phyloP scores from a whole-genome alignment of 2,888 invertebrate species.

The Lithophane socia region DNA sequence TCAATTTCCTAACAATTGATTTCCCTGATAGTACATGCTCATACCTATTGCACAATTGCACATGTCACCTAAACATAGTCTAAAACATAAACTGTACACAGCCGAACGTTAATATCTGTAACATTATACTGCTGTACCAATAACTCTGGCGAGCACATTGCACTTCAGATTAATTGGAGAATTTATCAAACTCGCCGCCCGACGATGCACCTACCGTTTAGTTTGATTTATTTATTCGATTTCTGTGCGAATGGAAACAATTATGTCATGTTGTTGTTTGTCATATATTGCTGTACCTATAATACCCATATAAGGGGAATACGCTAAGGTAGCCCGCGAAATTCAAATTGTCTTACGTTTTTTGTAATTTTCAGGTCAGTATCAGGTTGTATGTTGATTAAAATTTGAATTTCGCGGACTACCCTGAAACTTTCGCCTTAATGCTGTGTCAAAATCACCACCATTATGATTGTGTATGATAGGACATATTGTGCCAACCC shows the following conservation, averaged over 20 bases:
- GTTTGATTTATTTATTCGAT: conserved; percentile 63
- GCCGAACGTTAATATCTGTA: conserved; percentile 43
- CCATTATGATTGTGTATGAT: background rate
- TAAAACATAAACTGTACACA: conserved; percentile 18
- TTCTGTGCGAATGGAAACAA: conserved; percentile 46
- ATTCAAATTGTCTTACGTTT: too few relatives aligned
- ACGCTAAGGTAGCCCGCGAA: too few relatives aligned
- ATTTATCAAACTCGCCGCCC: conserved; percentile 64
- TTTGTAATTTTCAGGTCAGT: too few relatives aligned
- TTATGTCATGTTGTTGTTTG: conserved; percentile 37
- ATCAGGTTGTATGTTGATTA: too few relatives aligned
- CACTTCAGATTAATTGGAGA: conserved; percentile 64
- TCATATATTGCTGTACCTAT: background rate
- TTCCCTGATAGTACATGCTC: background rate
- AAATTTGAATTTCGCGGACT: too few relatives aligned
- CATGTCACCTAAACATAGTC: conserved; percentile 4
- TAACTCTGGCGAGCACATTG: conserved; percentile 61
- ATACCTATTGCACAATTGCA: background rate
- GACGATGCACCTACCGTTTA: conserved; percentile 56
- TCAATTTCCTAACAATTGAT: too few relatives aligned
- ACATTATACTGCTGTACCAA: conserved; percentile 45
- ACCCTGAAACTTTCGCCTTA: too few relatives aligned
- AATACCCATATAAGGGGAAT: background rate
- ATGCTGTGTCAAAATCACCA: background rate
- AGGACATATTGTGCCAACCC: background rate